These are phyloP conservation scores for Sciurus niger DNA, from an alignment of 2,113 vertebrate species.

Conservation along the genomic window DNA sequence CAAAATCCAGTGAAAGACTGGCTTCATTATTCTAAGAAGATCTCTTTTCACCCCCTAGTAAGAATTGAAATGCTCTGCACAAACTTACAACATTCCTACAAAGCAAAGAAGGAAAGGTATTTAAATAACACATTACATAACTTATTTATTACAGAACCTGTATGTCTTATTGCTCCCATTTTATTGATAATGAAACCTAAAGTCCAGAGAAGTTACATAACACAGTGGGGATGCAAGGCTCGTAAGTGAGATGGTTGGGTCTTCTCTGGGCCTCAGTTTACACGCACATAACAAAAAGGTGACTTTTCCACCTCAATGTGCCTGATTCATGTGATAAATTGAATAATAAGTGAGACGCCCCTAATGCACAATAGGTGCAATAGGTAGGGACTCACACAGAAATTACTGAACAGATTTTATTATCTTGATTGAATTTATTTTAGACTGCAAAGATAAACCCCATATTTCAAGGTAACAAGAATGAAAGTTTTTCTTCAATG, in stretches of 20 bases:
- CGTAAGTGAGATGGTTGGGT: neutral
- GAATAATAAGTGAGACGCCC: neutral
- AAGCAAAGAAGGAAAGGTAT: slow-evolving; percentile 18
- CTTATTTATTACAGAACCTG: neutral
- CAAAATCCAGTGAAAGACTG: neutral
- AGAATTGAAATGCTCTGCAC: slow-evolving; percentile 13
- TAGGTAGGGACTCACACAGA: neutral
- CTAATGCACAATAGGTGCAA: neutral
- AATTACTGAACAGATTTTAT: neutral
- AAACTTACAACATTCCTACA: neutral
- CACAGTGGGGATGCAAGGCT: neutral
- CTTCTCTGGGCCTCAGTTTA: neutral
- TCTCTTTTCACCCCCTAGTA: neutral
- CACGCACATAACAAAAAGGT: neutral
- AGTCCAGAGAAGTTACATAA: neutral
- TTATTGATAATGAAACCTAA: neutral
- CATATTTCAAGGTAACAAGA: neutral
- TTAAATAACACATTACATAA: neutral
- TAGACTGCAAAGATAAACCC: neutral
- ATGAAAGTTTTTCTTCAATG: neutral
- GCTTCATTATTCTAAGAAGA: neutral
- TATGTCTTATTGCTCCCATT: neutral
- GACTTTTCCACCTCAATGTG: neutral
- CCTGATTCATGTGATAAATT: neutral
- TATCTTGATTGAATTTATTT: slow-evolving; percentile 33